Evolutionary conservation across 2,888 invertebrate species (phyloP).

Genomic region (Copidosoma aretas): DNA sequence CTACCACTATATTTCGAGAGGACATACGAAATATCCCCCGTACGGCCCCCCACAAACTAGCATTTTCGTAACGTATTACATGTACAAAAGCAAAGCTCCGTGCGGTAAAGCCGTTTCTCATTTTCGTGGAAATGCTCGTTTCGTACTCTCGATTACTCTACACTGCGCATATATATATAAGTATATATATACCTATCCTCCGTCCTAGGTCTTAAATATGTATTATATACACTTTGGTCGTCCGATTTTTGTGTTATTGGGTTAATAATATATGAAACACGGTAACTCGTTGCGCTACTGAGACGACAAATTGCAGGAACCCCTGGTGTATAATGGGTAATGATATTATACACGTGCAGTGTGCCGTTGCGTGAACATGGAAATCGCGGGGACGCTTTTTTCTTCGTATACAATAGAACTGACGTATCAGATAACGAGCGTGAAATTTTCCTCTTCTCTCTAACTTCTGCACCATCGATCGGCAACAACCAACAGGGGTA

Average conservation of each 20-base stretch:
- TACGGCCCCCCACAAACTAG: background rate
- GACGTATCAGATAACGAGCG: no score
- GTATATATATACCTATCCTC: background rate
- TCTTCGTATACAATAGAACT: background rate
- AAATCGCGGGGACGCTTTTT: background rate
- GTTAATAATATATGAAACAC: background rate
- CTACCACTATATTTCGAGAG: background rate
- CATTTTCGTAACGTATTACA: no score
- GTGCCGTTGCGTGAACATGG: no score
- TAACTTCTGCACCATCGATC: no score
- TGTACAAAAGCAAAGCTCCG: no score
- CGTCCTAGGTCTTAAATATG: no score
- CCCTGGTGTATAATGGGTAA: no score
- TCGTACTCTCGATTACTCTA: background rate
- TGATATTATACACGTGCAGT: no score
- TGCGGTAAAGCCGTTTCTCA: no score
- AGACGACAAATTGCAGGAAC: background rate
- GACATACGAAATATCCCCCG: slow-evolving; percentile 21
- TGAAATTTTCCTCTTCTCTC: no score
- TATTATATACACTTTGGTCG: background rate
- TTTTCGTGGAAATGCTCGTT: slow-evolving; percentile 22
- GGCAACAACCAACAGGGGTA: no score
- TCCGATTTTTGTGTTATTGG: background rate
- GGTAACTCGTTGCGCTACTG: background rate
- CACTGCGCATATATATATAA: slow-evolving; percentile 4